Evolutionary conservation across 1,140 invertebrate genomes (phyloP), one percentile per base, ranked within the genome.

Genomic region (Doryteuthis pealeii): DNA sequence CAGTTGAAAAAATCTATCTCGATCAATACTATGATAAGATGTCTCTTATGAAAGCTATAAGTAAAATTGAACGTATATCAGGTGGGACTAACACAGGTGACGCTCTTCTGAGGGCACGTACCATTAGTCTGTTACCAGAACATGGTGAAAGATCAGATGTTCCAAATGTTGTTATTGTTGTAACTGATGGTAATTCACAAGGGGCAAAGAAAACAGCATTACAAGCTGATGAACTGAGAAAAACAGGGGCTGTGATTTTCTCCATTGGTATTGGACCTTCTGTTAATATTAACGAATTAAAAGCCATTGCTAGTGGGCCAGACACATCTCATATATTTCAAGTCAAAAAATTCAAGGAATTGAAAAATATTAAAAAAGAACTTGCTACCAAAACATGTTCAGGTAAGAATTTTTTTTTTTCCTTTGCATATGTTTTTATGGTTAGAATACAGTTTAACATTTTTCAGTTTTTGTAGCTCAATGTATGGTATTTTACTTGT

Each of bases 181-280:
- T 85, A 33, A 85, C 84, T 6, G 84, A 85, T 72, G 84, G 84
- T 14, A 72, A 76, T 28, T 81, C 81, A 2, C 74, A 78, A 30
- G 74, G 74, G 54, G 15, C 32, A 8, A 28, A 72, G 54, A 45
- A 67, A n/a, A 78, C 79, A 3, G 58, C 28, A 58, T 2, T 8
- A 30, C 71, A 71, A 14, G 76, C 76, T 26, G 30, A 49, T n/a
- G 35, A 28, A 0, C 71, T 73, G 10, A 45, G 70, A 26, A 43
- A 74, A 40, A 22, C 31, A 5, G 77, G 76, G 18, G 66, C 77
- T 6, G 72, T 76, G 40, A 72, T 83, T 45, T 77, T 83, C 75
- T 80, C 82, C 45, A 77, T 82, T 49, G 83, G 83, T 12, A 78
- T 84, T 33, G 83, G 83, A 10, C n/a, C n/a, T 32, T 66, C 67